A percentile compares a stretch with the other conserved stretches of the same genome.
Conservation (phyloP, 2,888 invertebrate species). For the Tetragnatha montana region DNA sequence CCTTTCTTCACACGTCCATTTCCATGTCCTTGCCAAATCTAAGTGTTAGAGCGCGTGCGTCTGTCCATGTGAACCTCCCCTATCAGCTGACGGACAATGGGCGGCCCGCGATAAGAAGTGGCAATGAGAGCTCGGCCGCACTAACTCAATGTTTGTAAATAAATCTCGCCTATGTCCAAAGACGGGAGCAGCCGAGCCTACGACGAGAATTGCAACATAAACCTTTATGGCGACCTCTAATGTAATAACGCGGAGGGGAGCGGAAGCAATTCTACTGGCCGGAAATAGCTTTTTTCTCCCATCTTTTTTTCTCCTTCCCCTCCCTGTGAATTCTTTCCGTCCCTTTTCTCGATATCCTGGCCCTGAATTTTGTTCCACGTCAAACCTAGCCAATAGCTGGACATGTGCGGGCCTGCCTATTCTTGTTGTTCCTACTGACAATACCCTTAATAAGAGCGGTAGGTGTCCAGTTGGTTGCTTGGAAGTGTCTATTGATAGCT, state of each 20-base stretch:
- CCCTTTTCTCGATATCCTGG: conserved; percentile 10
- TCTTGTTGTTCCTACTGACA: conserved; percentile 9
- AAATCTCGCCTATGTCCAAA: conserved; percentile 49
- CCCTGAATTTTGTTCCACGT: conserved; percentile 50
- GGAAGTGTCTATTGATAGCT: conserved; percentile 15
- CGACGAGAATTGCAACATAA: conserved; percentile 69
- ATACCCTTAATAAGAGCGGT: conserved; percentile 22
- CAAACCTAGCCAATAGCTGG: conserved; percentile 41
- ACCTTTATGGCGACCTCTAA: conserved; percentile 69
- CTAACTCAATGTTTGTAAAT: conserved; percentile 67
- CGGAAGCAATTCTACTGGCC: conserved; percentile 66
- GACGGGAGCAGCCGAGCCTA: conserved; percentile 56
- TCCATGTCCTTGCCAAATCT: too few species aligned
- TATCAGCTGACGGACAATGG: too few species aligned
- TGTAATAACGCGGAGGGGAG: conserved; percentile 63
- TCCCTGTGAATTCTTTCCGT: conserved; percentile 22
- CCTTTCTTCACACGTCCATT: too few species aligned
- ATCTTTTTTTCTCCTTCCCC: conserved; percentile 43
- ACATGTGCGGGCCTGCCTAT: conserved; percentile 12
- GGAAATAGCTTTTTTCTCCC: conserved; percentile 70
- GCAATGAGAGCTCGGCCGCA: background rate
- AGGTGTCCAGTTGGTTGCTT: conserved; percentile 22
- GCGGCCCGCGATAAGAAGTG: too few species aligned
- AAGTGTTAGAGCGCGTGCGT: too few species aligned
- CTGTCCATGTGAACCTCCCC: too few species aligned